Conservation (phyloP, 2,113 vertebrate genomes). For the Lagopus muta region DNA sequence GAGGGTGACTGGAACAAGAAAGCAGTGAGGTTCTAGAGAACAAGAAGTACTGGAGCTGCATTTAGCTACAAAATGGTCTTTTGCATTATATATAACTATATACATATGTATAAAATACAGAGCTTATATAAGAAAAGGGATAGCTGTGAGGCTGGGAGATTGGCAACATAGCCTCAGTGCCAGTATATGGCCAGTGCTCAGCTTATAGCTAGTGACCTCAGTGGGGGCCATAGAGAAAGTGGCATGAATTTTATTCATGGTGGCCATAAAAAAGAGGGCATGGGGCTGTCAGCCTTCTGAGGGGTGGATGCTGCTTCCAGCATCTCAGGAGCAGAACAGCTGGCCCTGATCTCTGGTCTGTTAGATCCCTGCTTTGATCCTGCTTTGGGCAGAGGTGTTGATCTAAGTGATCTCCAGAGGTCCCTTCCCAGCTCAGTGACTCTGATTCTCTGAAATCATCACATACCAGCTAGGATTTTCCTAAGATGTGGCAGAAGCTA, state of each 20-base stretch:
- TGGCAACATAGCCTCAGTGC: accelerated
- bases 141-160: neutral
- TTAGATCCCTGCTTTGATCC: neutral
- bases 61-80: neutral
- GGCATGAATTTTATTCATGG: too few species aligned
- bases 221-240: accelerated
- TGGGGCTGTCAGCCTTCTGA: neutral
- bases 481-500: neutral
- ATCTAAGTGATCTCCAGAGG: neutral
- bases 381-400: neutral
- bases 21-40: neutral
- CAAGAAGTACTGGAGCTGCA: neutral
- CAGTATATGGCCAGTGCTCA: neutral
- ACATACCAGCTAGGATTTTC: neutral
- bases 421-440: neutral
- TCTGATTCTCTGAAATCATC: neutral
- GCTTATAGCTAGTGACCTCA: neutral
- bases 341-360: neutral
- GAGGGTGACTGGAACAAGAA: neutral
- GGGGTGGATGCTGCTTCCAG: accelerated
- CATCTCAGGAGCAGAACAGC: neutral
- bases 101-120: neutral
- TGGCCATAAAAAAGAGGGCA: neutral
- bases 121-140: neutral
- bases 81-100: neutral